Evolutionary conservation across 2,888 invertebrate genomes (phyloP).

Genomic region (Agrilus cyanescens): DNA sequence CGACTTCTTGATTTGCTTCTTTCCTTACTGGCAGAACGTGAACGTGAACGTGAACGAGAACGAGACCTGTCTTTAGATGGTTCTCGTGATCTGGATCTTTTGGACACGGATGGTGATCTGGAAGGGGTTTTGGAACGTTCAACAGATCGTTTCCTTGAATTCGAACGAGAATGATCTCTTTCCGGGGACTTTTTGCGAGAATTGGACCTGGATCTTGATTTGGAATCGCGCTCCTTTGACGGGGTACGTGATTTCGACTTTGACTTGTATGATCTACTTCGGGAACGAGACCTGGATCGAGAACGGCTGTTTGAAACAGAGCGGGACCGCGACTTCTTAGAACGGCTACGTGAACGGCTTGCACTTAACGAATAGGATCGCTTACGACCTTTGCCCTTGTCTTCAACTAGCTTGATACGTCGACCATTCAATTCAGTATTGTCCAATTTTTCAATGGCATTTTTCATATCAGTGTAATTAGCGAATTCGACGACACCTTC

Average conservation of each 20-base stretch:
- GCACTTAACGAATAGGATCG: constrained; percentile 36
- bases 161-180: constrained; percentile 26
- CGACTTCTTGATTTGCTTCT: constrained; percentile 28
- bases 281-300: constrained; percentile 26
- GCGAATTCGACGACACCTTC: constrained; percentile 97
- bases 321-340: constrained; percentile 38
- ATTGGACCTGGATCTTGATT: constrained; percentile 32
- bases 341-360: constrained; percentile 38
- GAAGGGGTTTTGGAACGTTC: constrained; percentile 12
- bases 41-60: constrained; percentile 31
- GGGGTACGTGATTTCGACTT: constrained; percentile 13
- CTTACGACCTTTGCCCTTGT: constrained; percentile 49
- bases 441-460: constrained; percentile 92
- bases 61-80: constrained; percentile 28
- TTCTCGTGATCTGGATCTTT: constrained; percentile 23
- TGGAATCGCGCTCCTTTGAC: constrained; percentile 16
- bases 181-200: constrained; percentile 32
- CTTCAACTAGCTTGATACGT: constrained; percentile 82
- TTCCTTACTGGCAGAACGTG: constrained; percentile 28
- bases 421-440: constrained; percentile 95
- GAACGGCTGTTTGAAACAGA: constrained; percentile 21
- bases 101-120: constrained; percentile 39
- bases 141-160: constrained; percentile 11
- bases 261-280: constrained; percentile 9
- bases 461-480: constrained; percentile 88